Conservation (phyloP, 2,797 vertebrate genomes). For the Peromyscus aztecus region DNA sequence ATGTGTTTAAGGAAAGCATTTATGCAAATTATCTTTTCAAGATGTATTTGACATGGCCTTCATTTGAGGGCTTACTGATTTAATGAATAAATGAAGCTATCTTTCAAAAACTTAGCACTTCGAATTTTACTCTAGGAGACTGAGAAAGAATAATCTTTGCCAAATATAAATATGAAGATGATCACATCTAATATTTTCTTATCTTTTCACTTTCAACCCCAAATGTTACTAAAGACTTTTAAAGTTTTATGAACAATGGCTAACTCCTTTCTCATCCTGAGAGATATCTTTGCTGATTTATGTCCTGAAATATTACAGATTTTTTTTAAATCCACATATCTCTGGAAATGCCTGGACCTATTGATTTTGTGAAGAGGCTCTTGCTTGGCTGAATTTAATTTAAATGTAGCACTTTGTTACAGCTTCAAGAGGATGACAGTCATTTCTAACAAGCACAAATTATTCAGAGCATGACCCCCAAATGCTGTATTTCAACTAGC, state of each 20-base stretch:
- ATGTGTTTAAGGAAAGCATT: background rate
- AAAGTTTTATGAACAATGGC: constrained; percentile 33
- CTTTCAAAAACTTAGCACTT: constrained; percentile 48
- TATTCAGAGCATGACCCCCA: constrained; percentile 83
- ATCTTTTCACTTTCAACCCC: constrained; percentile 3
- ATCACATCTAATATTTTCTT: constrained; percentile 63
- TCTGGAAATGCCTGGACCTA: constrained; percentile 71
- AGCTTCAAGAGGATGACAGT: constrained; percentile 77
- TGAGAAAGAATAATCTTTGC: constrained; percentile 39
- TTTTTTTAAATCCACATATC: constrained; percentile 35
- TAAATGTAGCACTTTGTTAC: constrained; percentile 80
- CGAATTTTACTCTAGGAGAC: constrained; percentile 24
- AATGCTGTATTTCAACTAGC: constrained; percentile 82
- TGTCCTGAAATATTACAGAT: constrained; percentile 61
- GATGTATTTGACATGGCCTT: constrained; percentile 29
- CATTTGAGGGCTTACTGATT: background rate
- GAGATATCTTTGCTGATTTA: constrained; percentile 69
- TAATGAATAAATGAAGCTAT: constrained; percentile 39
- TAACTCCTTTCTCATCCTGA: constrained; percentile 23
- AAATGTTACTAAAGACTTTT: constrained; percentile 49
- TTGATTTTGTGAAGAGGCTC: constrained; percentile 72
- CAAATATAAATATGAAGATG: constrained; percentile 59
- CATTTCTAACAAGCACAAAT: constrained; percentile 83
- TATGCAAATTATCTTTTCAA: constrained; percentile 58
- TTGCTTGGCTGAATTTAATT: constrained; percentile 82